These are phyloP conservation scores for Bos javanicus DNA, from an alignment of 2,113 vertebrate species.

Conservation along the genomic window DNA sequence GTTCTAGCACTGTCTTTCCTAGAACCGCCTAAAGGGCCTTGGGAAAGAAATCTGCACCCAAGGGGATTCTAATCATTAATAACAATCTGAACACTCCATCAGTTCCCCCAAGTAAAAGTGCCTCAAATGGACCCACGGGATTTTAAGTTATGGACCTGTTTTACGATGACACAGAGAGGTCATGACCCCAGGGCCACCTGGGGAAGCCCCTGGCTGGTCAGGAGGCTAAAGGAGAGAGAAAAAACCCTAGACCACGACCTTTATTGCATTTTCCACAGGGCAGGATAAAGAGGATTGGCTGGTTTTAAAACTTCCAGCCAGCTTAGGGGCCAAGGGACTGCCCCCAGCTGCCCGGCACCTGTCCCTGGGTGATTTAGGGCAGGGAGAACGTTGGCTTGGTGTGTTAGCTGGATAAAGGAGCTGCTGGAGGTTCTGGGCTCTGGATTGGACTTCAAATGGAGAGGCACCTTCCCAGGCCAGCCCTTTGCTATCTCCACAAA, in stretches of 20 bases:
- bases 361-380: neutral
- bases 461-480: neutral
- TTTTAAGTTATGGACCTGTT: neutral
- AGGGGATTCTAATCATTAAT: neutral
- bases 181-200: neutral
- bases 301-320: neutral
- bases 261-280: neutral
- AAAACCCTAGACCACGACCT: neutral
- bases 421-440: neutral
- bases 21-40: neutral
- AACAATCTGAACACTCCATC: neutral
- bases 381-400: neutral
- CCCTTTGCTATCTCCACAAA: neutral
- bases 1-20: neutral
- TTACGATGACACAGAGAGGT: rapidly evolving
- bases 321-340: neutral
- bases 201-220: neutral
- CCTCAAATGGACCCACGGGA: neutral
- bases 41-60: neutral
- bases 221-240: neutral
- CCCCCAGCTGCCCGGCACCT: neutral
- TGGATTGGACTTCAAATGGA: neutral
- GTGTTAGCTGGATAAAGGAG: neutral
- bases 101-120: neutral
- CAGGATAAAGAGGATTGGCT: neutral